Base-by-base conservation (phyloP, 2,113 vertebrate genomes). In the Gallinago media region DNA sequence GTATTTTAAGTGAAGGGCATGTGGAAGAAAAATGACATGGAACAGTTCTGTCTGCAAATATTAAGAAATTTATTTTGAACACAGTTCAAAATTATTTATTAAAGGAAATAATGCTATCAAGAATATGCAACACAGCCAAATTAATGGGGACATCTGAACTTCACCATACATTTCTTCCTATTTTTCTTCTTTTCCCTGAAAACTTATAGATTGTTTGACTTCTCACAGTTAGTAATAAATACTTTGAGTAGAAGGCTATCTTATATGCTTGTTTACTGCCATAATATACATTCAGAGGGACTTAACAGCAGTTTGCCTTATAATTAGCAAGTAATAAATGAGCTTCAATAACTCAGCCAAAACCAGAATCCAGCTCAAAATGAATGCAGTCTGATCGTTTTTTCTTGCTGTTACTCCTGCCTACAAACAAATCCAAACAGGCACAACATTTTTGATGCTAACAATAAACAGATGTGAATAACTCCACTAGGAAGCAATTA, bases 361-460 rank as follows among this genome's bases (percentile, higher is more conserved):
- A 88, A 58, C 3, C 18, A 80, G 46, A 92, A 89, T 20, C 12
- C 84, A 87, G 47, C n/a, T 77, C 76, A 92, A 79, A 93, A 59
- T 22, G 1, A 67, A 76, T n/a, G 59, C 47, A 9, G 22, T 55
- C 20, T 22, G 17, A 68, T 82, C 72, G 38, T 7, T 68, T 88
- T 93, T 76, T 82, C 56, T 89, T 88, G 40, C 36, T 71, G 22
- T 67, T 81, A 68, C 26, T 87, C 15, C 13, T 46, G 8, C 76
- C 46, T 79, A 82, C 14, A 77, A 89, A 91, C 32, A 89, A 72
- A 92, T n/a, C 15, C 38, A 85, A 95, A 88, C 7, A 72, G 58
- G 34, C 11, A 27, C 27, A 7, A 76, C 79, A 88, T 52, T 88
- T 67, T 76, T 61, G 16, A 73, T 52, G 62, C 40, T 86, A 54